phyloP scores from a whole-genome alignment of 2,797 vertebrate species.

The Lacerta viridis region DNA sequence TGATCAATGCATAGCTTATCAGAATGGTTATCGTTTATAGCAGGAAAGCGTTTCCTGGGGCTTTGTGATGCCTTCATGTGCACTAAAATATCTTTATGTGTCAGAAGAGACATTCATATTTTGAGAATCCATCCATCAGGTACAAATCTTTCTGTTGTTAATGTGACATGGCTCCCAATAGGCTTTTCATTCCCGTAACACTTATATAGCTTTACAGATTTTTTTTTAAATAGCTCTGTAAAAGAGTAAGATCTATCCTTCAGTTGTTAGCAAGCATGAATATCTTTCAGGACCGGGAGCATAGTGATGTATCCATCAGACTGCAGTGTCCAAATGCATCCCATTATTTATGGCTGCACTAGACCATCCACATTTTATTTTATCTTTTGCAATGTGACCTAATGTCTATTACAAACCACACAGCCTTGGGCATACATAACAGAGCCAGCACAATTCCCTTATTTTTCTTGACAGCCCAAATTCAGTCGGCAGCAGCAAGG shows the following conservation, averaged over 20 bases:
- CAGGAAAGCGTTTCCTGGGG: conserved; percentile 8
- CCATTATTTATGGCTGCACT: neutral
- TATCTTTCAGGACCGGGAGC: neutral
- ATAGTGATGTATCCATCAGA: neutral
- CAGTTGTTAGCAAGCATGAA: neutral
- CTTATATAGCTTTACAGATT: neutral
- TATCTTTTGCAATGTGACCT: neutral
- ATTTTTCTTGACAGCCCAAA: neutral
- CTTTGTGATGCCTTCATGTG: neutral
- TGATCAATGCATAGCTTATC: conserved; percentile 17
- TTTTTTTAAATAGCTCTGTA: conserved; percentile 12
- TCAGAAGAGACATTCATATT: conserved; percentile 4
- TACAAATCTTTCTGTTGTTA: conserved; percentile 35
- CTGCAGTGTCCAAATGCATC: neutral
- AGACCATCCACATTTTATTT: neutral
- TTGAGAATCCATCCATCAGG: conserved; percentile 15
- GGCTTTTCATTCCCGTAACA: conserved; percentile 10
- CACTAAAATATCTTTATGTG: conserved; percentile 21
- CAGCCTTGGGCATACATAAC: neutral
- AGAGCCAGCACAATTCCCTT: neutral
- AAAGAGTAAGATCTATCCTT: conserved; percentile 9
- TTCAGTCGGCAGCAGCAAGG: neutral
- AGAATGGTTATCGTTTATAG: conserved; percentile 7
- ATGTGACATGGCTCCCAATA: conserved; percentile 6
- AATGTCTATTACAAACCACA: neutral